Conservation (phyloP, 2,797 vertebrate genomes). For the Rousettus madagascariensis region DNA sequence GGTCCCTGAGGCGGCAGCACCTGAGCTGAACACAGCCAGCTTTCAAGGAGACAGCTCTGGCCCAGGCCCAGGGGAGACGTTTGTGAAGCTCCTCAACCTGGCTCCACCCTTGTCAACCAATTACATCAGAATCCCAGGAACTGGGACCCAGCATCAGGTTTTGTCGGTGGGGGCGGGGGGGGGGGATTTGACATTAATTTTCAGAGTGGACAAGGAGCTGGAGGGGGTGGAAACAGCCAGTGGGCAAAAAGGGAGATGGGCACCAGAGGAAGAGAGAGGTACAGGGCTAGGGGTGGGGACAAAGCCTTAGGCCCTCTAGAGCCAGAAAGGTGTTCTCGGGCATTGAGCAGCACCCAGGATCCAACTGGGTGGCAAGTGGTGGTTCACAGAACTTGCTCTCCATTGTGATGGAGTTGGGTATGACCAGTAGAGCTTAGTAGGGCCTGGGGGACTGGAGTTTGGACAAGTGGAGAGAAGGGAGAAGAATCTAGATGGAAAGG, state of each 20-base stretch:
- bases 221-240: not conserved
- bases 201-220: not conserved
- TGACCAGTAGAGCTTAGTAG: not conserved
- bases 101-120: not conserved
- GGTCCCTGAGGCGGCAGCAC: not conserved
- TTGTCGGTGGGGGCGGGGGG: not conserved
- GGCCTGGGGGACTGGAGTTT: not conserved
- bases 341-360: not conserved
- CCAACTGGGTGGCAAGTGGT: not conserved
- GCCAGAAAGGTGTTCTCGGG: not conserved
- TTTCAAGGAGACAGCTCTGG: not conserved
- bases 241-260: not conserved
- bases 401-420: not conserved
- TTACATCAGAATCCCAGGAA: not conserved
- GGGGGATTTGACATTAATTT: not conserved
- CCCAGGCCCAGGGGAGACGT: not conserved
- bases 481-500: not conserved
- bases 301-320: fast-evolving
- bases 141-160: not conserved
- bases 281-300: not conserved
- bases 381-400: not conserved
- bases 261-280: too few relatives aligned
- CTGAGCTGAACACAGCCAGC: not conserved
- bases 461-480: not conserved
- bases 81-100: not conserved